Evolutionary conservation across 2,888 invertebrate species (phyloP).

Genomic region (Octodonta nipae): DNA sequence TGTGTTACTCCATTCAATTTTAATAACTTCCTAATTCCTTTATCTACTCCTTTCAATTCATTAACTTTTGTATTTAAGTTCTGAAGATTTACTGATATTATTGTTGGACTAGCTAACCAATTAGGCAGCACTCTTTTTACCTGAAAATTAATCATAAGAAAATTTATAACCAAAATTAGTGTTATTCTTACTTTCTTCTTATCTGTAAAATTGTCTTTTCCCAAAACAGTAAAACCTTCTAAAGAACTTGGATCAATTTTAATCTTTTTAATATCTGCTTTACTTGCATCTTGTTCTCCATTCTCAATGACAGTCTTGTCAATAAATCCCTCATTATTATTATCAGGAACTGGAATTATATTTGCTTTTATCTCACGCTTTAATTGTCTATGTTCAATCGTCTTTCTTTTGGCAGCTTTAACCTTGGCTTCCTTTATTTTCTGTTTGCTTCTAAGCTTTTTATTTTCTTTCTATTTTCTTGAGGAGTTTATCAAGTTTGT

Average conservation of each 20-base stretch:
- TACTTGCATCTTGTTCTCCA: slow-evolving; percentile 9
- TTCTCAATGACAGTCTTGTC: slow-evolving; percentile 14
- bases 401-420: slow-evolving; percentile 25
- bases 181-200: slow-evolving; percentile 37
- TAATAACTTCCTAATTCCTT: slow-evolving; percentile 47
- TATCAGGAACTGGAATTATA: slow-evolving; percentile 17
- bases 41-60: slow-evolving; percentile 49
- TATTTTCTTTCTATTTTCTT: slow-evolving; percentile 47
- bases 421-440: slow-evolving; percentile 27
- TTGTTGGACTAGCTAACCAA: slow-evolving; percentile 72
- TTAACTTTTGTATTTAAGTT: slow-evolving; percentile 41
- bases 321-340: slow-evolving; percentile 21
- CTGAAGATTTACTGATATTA: slow-evolving; percentile 60
- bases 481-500: slow-evolving; percentile 45
- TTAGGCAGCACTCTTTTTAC: slow-evolving; percentile 68
- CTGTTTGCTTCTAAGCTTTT: slow-evolving; percentile 30
- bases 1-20: slow-evolving; percentile 56
- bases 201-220: slow-evolving; percentile 46
- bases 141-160: slow-evolving; percentile 30
- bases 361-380: slow-evolving; percentile 15
- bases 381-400: slow-evolving; percentile 15
- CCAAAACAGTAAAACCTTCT: slow-evolving; percentile 54
- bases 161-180: no score
- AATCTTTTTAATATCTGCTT: slow-evolving; percentile 13
- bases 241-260: slow-evolving; percentile 21